Base-by-base conservation (phyloP, 2,113 vertebrate genomes). In the Microtus richardsoni region DNA sequence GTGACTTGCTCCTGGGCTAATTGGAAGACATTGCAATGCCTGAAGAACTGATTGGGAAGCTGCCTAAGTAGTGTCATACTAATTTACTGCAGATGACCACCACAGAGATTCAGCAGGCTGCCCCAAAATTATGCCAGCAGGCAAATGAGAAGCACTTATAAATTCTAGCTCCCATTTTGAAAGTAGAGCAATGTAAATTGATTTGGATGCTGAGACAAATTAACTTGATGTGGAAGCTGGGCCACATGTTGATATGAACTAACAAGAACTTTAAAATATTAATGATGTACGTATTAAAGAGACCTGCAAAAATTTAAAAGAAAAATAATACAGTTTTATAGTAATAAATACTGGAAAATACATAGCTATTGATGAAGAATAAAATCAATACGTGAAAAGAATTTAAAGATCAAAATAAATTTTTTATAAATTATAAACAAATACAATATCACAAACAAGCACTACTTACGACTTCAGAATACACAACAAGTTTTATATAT, bases 201-300 rank as follows among this genome's bases (percentile, higher is more conserved):
- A 71, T 66, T 74, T 68, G 71, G 36, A 94, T 5, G 30, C 33
- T 64, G 21, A 84, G 33, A 75, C 47, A 19, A 54, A 90, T 47
- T 71, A 88, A 16, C 24, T 49, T 90, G 30, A 30, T 22, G 52
- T 7, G 41, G n/a, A 91, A 70, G 44, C 39, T 91, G 58, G 22
- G 58, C 6, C 1, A 24, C 33, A 87, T 33, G 7, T 66, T 88
- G 17, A 88, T 54, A 88, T 17, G 49, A 28, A 71, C 28, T 28
- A 68, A 75, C 8, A 93, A 66, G 33, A 58, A 58, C 47, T 71
- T 89, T 66, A 62, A 79, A 95, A 84, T 71, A 96, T n/a, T 3
- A 54, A 33, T 64, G 13, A 52, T n/a, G 82, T 91, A 68, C 6
- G 33, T 44, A 26, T 64, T 93, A 70, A 75, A 89, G n/a, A 87